Conservation (phyloP, 2,888 invertebrate species). For the Volucella inflata region DNA sequence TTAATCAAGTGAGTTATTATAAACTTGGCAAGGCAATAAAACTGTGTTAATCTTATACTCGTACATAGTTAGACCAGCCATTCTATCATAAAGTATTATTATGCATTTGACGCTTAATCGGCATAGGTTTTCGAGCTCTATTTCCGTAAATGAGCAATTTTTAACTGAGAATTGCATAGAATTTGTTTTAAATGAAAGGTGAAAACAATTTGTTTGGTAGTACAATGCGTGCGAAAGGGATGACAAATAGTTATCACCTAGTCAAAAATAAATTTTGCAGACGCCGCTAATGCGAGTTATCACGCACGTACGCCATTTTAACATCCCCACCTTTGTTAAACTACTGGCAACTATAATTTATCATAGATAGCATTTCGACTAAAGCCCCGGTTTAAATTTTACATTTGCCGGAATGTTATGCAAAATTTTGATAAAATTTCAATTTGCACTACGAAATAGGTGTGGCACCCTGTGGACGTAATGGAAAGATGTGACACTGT, state of each 20-base stretch:
- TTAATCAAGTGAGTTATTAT: constrained; percentile 85
- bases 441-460: background rate
- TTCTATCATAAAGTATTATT: no score
- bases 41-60: background rate
- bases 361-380: constrained; percentile 34
- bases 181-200: background rate
- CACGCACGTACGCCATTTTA: constrained; percentile 69
- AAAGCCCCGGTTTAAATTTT: background rate
- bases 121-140: background rate
- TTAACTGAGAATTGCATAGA: background rate
- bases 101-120: no score
- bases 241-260: constrained; percentile 45
- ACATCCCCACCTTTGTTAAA: background rate
- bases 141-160: background rate
- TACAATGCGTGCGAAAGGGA: constrained; percentile 19
- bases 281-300: constrained; percentile 53
- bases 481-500: no score
- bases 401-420: background rate
- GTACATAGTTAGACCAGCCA: no score
- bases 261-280: constrained; percentile 31
- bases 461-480: background rate
- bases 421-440: background rate
- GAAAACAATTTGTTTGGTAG: constrained; percentile 1
- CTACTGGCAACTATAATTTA: constrained; percentile 36
- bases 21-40: background rate